phyloP scores from a whole-genome alignment of 2,113 vertebrate genomes.

The Acrocephalus kingi region DNA sequence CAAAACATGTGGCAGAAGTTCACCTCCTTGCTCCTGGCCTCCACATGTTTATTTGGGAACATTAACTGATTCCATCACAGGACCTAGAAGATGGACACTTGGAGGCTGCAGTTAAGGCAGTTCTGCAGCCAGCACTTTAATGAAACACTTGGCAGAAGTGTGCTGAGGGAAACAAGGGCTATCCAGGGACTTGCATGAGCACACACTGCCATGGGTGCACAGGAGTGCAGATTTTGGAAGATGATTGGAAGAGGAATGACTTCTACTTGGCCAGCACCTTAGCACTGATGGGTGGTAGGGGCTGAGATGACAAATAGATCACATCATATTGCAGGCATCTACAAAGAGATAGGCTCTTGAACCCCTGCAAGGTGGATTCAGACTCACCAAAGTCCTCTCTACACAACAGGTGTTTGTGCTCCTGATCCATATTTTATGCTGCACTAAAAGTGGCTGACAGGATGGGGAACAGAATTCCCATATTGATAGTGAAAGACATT shows the following conservation, averaged over 20 bases:
- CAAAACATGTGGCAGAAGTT: background rate
- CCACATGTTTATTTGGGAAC: background rate
- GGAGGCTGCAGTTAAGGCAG: background rate
- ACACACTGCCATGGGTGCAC: background rate
- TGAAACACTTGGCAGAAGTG: background rate
- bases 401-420: background rate
- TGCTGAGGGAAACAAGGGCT: background rate
- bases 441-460: background rate
- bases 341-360: background rate
- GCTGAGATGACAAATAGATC: background rate
- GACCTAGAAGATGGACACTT: background rate
- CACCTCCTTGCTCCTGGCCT: background rate
- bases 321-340: background rate
- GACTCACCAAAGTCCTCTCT: background rate
- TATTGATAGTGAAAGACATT: background rate
- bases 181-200: fast-evolving
- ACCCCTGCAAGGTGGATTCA: background rate
- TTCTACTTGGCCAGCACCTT: background rate
- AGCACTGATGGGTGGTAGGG: background rate
- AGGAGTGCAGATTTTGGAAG: background rate
- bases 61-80: background rate
- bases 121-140: background rate
- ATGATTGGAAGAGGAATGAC: background rate
- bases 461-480: background rate
- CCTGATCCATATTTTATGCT: background rate